Base-by-base conservation (phyloP, 2,888 invertebrate genomes). In the Tipula helvola region DNA sequence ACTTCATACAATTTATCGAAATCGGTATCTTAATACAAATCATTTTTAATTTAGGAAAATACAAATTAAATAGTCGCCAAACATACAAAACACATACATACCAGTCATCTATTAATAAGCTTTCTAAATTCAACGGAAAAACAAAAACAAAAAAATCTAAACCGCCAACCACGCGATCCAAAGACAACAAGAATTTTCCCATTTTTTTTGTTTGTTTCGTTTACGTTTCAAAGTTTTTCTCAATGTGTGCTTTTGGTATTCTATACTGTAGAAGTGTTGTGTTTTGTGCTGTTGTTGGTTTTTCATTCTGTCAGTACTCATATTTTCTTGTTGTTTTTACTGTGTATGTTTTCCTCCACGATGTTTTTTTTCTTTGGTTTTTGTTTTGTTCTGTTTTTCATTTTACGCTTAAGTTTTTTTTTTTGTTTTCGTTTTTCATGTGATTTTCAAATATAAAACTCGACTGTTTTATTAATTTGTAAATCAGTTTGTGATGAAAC, bases 401-500 rank as follows among this genome's bases (percentile, higher is more conserved):
- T 18, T 52, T 57, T 57, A 2, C 47, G 47, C 47, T 52, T 52
- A 52, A 52, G 47, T 57, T 71, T 71, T 71, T 28, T 71, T 71
- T 28, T 52, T 52, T 5, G 28, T 12, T 71, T 52, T 52, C n/a
- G 28, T 12, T 71, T 71, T 71, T 71, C 71, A 71, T 71, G 28
- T 71, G 71, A 71, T 71, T 71, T 71, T 71, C 71, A 71, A 71
- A 71, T 84, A 84, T 84, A 84, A 39, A 84, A 84, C 84, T 84
- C 41, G 84, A 84, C 36, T 39, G 36, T 36, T 84, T 84, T 84
- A 84, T 84, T 84, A 84, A 84, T 84, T 84, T 84, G 39, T 41
- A 39, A 84, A 84, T 41, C 84, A 84, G 84, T 84, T 84, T 84
- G 84, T 84, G 84, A 84, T 84, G 84, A 41, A 84, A 41, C 84